Evolutionary conservation across 1,140 invertebrate genomes (phyloP), one percentile per base, ranked within the genome.

Genomic region (Zophobas morio): DNA sequence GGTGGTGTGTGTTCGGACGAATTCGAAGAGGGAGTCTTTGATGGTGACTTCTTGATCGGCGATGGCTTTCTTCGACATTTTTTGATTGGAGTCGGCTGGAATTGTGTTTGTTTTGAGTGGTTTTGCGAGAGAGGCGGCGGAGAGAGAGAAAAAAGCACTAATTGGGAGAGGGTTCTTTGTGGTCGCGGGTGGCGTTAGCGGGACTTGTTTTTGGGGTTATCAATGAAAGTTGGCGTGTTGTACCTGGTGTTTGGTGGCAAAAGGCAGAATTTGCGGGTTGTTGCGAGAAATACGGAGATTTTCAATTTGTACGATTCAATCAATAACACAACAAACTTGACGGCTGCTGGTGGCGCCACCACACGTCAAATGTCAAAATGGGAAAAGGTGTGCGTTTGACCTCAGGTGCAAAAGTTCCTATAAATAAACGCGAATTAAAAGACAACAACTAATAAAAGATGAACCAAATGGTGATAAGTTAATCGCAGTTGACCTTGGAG

Each of bases 1-100:
- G n/a, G 93, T 92, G 74, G 94, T 92, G 85, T 94, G 90, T 77
- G 90, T 91, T 79, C 91, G 92, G 34, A 95, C 92, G 86, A 95
- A 95, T 82, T 91, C 90, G 86, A 94, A 93, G 60, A 95, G 88
- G 78, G 93, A 94, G 85, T 93, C 92, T 85, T 94, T 94, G n/a
- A 95, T 93, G 79, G 93, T 87, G 66, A 90, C 91, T 86, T 94
- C 92, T 84, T 94, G 93, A 79, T 93, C 92, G 74, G 91, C 91
- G 86, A 93, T 90, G 33, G 80, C 82, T 76, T 82, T 81, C 57
- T 81, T 80, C 8, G 85, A 84, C 85, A 86, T 86, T 32, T 56
- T 80, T 20, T n/a, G 2, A 2, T 39, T 42, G 60, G 60, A 66
- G n/a, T n/a, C n/a, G n/a, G n/a, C n/a, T n/a, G n/a, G n/a, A n/a